Conservation (phyloP, 2,797 vertebrate genomes). For the Eleutherodactylus coqui region DNA sequence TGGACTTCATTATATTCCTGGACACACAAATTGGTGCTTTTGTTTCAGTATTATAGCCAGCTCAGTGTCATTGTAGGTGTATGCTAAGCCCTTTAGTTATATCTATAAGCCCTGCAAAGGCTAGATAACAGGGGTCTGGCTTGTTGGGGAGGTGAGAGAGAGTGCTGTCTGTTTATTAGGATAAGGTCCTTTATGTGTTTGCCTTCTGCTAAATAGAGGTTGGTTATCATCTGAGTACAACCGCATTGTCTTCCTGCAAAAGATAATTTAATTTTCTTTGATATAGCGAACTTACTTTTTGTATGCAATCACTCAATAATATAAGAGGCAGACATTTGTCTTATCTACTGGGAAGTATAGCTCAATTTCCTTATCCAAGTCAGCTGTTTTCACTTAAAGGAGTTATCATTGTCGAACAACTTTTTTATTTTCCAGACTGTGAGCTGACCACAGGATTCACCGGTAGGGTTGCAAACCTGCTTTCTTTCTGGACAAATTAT, state of each 20-base stretch:
- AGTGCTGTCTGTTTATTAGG: conserved; percentile 68
- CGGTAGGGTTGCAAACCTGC: too few relatives aligned
- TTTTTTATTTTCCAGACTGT: too few relatives aligned
- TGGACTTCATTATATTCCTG: conserved; percentile 21
- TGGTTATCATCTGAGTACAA: conserved; percentile 70
- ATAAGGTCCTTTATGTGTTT: conserved; percentile 69
- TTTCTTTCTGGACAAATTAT: too few relatives aligned
- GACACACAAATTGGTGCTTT: conserved; percentile 6
- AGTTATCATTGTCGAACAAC: not conserved
- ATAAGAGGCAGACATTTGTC: not conserved
- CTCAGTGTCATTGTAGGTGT: not conserved
- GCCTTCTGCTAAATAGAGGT: conserved; percentile 70
- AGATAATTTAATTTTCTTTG: conserved; percentile 60
- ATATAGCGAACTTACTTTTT: not conserved
- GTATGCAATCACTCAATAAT: not conserved
- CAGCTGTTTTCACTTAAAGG: not conserved
- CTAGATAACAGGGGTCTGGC: conserved; percentile 69
- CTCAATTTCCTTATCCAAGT: not conserved
- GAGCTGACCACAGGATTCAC: too few relatives aligned
- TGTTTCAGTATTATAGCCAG: not conserved
- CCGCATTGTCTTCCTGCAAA: conserved; percentile 63
- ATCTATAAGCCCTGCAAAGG: conserved; percentile 66
- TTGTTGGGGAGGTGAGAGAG: conserved; percentile 65
- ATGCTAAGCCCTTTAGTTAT: conserved; percentile 51
- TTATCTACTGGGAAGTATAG: not conserved